phyloP scores from a whole-genome alignment of 2,113 vertebrate species.

The Nibea coibor region DNA sequence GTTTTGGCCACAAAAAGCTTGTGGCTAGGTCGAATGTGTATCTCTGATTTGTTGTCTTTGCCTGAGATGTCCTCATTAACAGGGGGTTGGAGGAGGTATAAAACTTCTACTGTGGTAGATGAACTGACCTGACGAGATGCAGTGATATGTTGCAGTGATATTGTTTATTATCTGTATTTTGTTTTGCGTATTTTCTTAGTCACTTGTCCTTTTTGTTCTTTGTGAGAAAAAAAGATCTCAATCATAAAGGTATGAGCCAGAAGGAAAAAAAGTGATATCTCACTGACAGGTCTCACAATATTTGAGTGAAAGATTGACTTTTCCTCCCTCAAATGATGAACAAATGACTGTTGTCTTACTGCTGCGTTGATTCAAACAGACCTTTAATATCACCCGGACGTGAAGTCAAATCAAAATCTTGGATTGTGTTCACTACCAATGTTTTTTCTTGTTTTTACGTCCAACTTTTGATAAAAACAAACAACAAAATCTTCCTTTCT shows the following conservation, averaged over 20 bases:
- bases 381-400: background rate
- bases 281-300: background rate
- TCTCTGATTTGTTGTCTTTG: background rate
- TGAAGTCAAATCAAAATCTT: background rate
- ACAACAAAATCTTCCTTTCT: too few species aligned
- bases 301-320: background rate
- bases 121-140: background rate
- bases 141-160: background rate
- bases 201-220: background rate
- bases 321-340: background rate
- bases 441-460: background rate
- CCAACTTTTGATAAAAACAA: too few species aligned
- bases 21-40: background rate
- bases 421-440: background rate
- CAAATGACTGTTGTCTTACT: background rate
- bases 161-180: background rate
- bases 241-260: background rate
- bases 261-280: background rate
- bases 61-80: background rate
- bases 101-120: background rate
- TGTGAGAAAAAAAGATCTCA: background rate
- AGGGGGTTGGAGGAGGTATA: background rate
- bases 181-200: background rate
- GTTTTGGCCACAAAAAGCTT: background rate
- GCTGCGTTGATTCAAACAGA: background rate